Base-by-base conservation (phyloP, 2,888 invertebrate species). In the Brenthis ino region DNA sequence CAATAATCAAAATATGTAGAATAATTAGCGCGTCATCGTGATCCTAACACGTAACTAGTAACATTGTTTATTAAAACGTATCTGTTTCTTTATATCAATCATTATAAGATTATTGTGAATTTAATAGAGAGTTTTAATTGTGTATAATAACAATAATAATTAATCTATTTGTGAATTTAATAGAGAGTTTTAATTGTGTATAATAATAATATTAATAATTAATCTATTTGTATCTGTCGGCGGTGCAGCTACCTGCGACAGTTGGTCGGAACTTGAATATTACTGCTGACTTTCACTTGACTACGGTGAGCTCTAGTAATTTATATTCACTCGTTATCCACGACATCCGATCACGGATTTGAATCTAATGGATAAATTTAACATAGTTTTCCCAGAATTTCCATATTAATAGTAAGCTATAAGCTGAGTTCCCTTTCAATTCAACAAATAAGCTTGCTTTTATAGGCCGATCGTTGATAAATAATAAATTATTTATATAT, bases 221-320 rank as follows among this genome's bases (percentile, higher is more conserved):
- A 78, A 81, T 84, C 77, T 84, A 84, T 80, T 81, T 85, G 79
- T 80, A 61, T 37, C 14, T 37, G 50, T 81, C 76, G 75, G 76
- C 57, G 76, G 75, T 77, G 76, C 80, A 81, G 78, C 85, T 84
- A 80, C 80, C 78, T 83, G 81, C 83, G 83, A 79, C 79, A 68
- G 64, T 70, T 50, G 78, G 73, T 77, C 68, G 69, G 57, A 75
- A 77, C 72, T 79, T 77, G 75, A 80, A 79, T 84, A 83, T 82
- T 79, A 81, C 77, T 77, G 76, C 79, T 69, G 77, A 91, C 91
- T 91, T 91, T 91, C 91, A 88, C 91, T 88, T 80, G 74, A 77
- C 74, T 77, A 80, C 79, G 68, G 80, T 81, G 80, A 82, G 77
- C 79, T 79, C 80, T 74, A 79, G 79, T 84, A 82, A 85, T 88